Conservation (phyloP, 2,888 invertebrate species). For the Tinea trinotella region DNA sequence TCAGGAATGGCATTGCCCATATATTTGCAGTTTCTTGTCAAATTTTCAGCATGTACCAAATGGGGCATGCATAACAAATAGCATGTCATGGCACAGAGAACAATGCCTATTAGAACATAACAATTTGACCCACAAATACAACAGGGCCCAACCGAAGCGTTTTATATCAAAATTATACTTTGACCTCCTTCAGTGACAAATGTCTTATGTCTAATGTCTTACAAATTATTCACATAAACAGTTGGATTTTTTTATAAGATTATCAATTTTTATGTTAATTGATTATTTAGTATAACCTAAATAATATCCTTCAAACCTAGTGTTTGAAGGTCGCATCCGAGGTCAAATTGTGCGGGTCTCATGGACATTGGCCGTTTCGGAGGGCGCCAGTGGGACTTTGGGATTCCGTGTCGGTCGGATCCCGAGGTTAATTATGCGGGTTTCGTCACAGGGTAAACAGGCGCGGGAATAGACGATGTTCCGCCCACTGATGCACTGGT, state of each 20-base stretch:
- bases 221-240: too few species aligned
- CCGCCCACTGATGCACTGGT: background rate
- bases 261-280: too few species aligned
- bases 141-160: too few species aligned
- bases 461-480: background rate
- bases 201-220: too few species aligned
- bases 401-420: slow-evolving; percentile 6
- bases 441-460: background rate
- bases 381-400: slow-evolving; percentile 1
- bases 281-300: too few species aligned
- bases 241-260: too few species aligned
- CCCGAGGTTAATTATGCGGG: slow-evolving; percentile 8
- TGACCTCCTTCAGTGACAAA: too few species aligned
- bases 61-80: slow-evolving; percentile 10
- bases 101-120: background rate
- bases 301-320: too few species aligned
- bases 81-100: background rate
- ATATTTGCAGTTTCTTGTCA: background rate
- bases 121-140: background rate
- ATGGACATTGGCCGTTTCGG: background rate
- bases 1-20: too few species aligned
- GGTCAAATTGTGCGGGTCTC: background rate
- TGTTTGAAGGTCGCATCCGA: too few species aligned
- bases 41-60: slow-evolving; percentile 6
- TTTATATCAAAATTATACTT: too few species aligned